These are phyloP conservation scores for Toxotes lorentzi DNA, from an alignment of 2,797 vertebrate species.

Conservation along the genomic window DNA sequence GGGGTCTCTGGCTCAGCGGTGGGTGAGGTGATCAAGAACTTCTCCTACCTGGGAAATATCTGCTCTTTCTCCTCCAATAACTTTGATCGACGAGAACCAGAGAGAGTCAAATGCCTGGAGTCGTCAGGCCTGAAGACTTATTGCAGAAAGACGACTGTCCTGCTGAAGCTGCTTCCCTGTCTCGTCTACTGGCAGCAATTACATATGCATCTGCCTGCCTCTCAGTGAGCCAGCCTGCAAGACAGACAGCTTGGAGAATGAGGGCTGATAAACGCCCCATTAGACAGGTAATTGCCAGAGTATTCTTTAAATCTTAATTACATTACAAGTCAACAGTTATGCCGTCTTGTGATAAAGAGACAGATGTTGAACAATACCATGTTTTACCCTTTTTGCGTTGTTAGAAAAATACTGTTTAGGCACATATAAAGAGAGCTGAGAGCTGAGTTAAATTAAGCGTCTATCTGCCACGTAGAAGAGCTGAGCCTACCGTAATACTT, in stretches of 20 bases:
- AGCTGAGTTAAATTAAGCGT: constrained; percentile 17
- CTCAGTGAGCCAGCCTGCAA: constrained; percentile 71
- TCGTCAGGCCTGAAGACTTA: constrained; percentile 10
- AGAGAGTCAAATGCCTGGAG: constrained; percentile 8
- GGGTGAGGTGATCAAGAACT: constrained; percentile 49
- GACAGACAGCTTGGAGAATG: constrained; percentile 80
- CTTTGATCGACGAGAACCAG: constrained; percentile 26
- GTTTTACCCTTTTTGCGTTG: constrained; percentile 46
- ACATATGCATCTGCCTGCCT: constrained; percentile 68
- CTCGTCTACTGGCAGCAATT: constrained; percentile 62
- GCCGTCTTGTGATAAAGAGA: constrained; percentile 81
- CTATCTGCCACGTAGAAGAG: neutral
- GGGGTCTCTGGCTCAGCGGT: constrained; percentile 8
- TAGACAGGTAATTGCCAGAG: constrained; percentile 86
- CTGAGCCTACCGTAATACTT: neutral
- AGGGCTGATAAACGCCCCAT: constrained; percentile 83
- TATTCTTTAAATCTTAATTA: constrained; percentile 88
- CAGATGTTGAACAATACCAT: constrained; percentile 78
- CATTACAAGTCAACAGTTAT: constrained; percentile 83
- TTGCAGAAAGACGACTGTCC: constrained; percentile 31
- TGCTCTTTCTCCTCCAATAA: constrained; percentile 42
- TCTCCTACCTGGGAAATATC: constrained; percentile 38
- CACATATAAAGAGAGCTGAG: constrained; percentile 6
- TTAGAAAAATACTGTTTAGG: constrained; percentile 34
- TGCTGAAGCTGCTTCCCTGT: constrained; percentile 20